phyloP scores from a whole-genome alignment of 2,113 vertebrate species.

The Carlito syrichta region DNA sequence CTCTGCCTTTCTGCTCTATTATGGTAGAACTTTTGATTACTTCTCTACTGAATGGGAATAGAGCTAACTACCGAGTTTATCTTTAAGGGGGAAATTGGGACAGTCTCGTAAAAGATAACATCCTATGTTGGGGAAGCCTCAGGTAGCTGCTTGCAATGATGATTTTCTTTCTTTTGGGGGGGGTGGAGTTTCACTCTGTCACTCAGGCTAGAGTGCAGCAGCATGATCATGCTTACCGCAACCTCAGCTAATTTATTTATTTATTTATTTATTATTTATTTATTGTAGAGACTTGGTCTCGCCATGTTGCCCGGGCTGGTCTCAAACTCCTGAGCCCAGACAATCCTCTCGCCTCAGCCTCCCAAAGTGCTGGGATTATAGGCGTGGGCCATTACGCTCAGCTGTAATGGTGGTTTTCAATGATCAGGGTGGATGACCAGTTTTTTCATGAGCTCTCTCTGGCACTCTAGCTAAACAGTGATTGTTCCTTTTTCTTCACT shows the following conservation, averaged over 20 bases:
- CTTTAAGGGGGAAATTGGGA: slow-evolving; percentile 50
- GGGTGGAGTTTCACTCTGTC: too few species aligned
- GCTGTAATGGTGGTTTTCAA: not conserved
- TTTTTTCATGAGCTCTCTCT: not conserved
- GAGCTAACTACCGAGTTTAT: slow-evolving; percentile 35
- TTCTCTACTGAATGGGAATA: slow-evolving; percentile 50
- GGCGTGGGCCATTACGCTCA: too few species aligned
- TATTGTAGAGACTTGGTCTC: too few species aligned
- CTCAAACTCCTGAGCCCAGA: too few species aligned
- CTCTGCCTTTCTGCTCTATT: slow-evolving; percentile 13
- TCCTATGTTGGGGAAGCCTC: not conserved
- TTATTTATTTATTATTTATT: too few species aligned
- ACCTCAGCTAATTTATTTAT: too few species aligned
- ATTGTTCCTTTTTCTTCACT: not conserved
- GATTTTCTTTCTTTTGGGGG: too few species aligned
- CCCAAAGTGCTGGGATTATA: too few species aligned
- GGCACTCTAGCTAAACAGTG: not conserved
- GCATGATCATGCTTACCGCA: too few species aligned
- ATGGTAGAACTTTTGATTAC: slow-evolving; percentile 7
- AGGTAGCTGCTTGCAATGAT: not conserved
- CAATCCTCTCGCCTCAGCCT: too few species aligned
- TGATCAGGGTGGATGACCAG: not conserved
- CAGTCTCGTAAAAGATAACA: not conserved
- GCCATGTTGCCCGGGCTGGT: too few species aligned
- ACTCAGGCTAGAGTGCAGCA: too few species aligned